Conservation (phyloP, 2,797 vertebrate species). For the Enteromius afrohamiltoni region DNA sequence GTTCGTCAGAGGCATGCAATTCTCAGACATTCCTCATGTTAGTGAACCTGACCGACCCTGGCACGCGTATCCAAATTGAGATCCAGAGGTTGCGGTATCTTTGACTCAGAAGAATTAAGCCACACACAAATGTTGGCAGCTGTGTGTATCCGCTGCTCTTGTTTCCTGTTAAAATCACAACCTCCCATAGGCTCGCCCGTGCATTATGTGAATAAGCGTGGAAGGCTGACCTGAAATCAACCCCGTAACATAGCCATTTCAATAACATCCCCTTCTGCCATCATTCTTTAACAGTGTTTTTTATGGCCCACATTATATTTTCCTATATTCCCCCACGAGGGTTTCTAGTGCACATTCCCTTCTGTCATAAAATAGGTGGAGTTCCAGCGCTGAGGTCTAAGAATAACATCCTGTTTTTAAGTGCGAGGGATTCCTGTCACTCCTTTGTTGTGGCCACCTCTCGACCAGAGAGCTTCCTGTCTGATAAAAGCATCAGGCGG, state of each 20-base stretch:
- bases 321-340: slow-evolving; percentile 64
- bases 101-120: slow-evolving; percentile 55
- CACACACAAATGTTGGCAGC: slow-evolving; percentile 58
- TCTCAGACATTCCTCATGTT: slow-evolving; percentile 68
- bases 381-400: slow-evolving; percentile 52
- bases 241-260: slow-evolving; percentile 73
- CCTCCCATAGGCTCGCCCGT: slow-evolving; percentile 52
- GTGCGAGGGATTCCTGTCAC: slow-evolving; percentile 42
- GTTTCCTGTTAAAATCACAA: slow-evolving; percentile 16
- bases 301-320: slow-evolving; percentile 65
- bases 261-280: slow-evolving; percentile 74
- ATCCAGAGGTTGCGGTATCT: slow-evolving; percentile 58
- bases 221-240: slow-evolving; percentile 69
- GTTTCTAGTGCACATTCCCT: slow-evolving; percentile 62
- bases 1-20: slow-evolving; percentile 53
- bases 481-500: slow-evolving; percentile 41
- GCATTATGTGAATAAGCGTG: slow-evolving; percentile 60
- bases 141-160: slow-evolving; percentile 60
- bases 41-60: slow-evolving; percentile 66
- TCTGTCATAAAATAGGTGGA: slow-evolving; percentile 62
- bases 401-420: slow-evolving; percentile 61
- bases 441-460: slow-evolving; percentile 50
- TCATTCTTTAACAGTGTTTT: slow-evolving; percentile 67
- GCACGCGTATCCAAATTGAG: slow-evolving; percentile 61
- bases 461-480: slow-evolving; percentile 45